Percentiles rank a stretch among this genome's conserved stretches.
These are phyloP conservation scores for Drosophila tanythrix DNA, from an alignment of 2,888 invertebrate genomes.

Conservation along the genomic window DNA sequence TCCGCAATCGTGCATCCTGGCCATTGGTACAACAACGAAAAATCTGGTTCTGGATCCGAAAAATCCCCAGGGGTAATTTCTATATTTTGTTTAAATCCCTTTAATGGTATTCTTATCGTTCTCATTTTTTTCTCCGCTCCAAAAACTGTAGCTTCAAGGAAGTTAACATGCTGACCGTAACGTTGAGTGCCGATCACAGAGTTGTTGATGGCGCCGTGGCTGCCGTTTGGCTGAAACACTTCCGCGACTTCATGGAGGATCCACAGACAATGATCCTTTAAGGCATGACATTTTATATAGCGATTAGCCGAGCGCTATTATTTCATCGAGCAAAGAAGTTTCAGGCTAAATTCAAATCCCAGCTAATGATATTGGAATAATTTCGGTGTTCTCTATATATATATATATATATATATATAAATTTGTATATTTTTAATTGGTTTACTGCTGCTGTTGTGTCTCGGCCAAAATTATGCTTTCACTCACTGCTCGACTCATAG, in stretches of 20 bases:
- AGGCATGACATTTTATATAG: slow-evolving; percentile 60
- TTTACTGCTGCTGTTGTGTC: slow-evolving; percentile 28
- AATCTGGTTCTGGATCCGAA: slow-evolving; percentile 90
- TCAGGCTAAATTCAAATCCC: not conserved
- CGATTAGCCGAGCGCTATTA: not conserved
- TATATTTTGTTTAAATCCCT: slow-evolving; percentile 4
- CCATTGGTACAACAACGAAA: slow-evolving; percentile 93
- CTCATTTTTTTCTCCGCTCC: not conserved
- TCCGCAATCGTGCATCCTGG: slow-evolving; percentile 97
- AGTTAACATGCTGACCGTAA: slow-evolving; percentile 93
- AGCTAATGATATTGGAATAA: slow-evolving; percentile 21
- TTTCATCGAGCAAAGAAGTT: not conserved
- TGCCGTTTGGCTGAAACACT: slow-evolving; percentile 96
- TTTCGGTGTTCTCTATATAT: slow-evolving; percentile 45
- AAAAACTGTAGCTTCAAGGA: slow-evolving; percentile 87
- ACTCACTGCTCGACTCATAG: slow-evolving; percentile 38
- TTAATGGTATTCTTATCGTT: not conserved
- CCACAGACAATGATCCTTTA: slow-evolving; percentile 97
- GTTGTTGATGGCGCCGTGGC: slow-evolving; percentile 99
- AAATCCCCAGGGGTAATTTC: slow-evolving; percentile 89
- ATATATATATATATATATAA: slow-evolving; percentile 14
- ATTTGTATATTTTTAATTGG: slow-evolving; percentile 56
- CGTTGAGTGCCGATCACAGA: slow-evolving; percentile 98
- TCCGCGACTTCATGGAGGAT: slow-evolving; percentile 95
- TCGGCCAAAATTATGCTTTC: slow-evolving; percentile 18